Evolutionary conservation across 2,797 vertebrate species (phyloP).

Genomic region (Hyperoplus lanceolatus): DNA sequence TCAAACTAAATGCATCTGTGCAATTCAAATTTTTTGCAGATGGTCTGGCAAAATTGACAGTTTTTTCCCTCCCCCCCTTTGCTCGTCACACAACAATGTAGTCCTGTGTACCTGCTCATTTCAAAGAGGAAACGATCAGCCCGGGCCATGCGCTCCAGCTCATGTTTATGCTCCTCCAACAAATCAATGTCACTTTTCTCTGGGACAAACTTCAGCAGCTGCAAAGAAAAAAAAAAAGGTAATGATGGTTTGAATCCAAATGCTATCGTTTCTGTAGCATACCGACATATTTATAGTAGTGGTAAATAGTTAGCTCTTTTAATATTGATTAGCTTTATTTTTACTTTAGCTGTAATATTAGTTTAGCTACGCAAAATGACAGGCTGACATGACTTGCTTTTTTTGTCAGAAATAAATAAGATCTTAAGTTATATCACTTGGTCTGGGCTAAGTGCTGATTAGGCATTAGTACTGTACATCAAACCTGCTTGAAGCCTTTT

Average conservation of each 20-base stretch:
- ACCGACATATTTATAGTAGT: not conserved
- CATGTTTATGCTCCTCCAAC: slow-evolving; percentile 96
- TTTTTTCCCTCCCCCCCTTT: no score
- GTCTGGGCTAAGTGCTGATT: not conserved
- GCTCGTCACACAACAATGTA: not conserved
- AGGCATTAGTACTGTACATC: not conserved
- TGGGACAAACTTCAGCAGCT: slow-evolving; percentile 96
- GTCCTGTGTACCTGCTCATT: slow-evolving; percentile 92
- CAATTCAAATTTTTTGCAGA: not conserved
- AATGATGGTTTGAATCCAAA: not conserved
- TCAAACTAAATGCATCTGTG: not conserved
- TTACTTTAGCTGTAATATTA: not conserved
- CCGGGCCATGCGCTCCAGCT: slow-evolving; percentile 96
- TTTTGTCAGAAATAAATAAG: not conserved
- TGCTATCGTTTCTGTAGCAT: not conserved
- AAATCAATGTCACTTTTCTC: slow-evolving; percentile 96
- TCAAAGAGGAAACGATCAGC: slow-evolving; percentile 97
- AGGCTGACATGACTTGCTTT: not conserved
- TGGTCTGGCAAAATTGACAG: not conserved
- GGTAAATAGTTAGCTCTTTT: not conserved
- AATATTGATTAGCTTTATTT: not conserved
- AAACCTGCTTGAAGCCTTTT: not conserved
- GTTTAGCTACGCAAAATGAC: not conserved
- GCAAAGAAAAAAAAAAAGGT: slow-evolving; percentile 11
- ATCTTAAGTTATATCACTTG: not conserved